Evolutionary conservation across 2,113 vertebrate genomes (phyloP), one percentile per base, ranked within the genome.

Genomic region (Gymnobelideus leadbeateri): DNA sequence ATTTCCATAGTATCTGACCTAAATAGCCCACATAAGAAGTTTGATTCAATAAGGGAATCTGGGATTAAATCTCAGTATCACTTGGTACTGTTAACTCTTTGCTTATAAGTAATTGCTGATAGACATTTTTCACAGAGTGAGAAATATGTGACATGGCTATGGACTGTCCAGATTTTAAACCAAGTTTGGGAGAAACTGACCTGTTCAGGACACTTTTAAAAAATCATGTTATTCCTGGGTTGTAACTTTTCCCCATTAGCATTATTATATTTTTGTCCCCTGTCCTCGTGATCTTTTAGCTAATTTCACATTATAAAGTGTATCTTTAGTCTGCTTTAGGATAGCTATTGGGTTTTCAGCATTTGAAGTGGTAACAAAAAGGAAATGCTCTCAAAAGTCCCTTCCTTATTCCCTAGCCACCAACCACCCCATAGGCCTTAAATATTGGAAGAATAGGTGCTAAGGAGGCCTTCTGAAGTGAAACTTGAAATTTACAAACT

Each of bases 41-140:
- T 84, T 43, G 68, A 84, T 84, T 84, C n/a, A 43, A 84, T 84
- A 84, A 84, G 68, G 68, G 68, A 84, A 84, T n/a, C 61, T 77
- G 61, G 61, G 61, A 77, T 77, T 77, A 77, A 77, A 77, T 77
- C 68, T 77, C 12, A 77, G 68, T n/a, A 77, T 84, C 68, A 84
- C 3, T 43, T 23, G 16, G n/a, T 2, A 84, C 68, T 84, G 16
- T 84, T 84, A 84, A 84, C 68, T 43, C 68, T 84, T 84, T 84
- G 68, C n/a, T 84, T 84, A 2, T 19, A 19, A 84, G 7, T 84
- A 21, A 23, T 43, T 84, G 68, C 19, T 8, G 19, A 43, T 43
- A n/a, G n/a, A 21, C 16, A 84, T 43, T 43, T 84, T 84, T n/a
- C 23, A 84, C 37, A n/a, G 31, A 61, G n/a, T 3, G n/a, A 77